Conservation (phyloP, 2,888 invertebrate genomes). For the Ophioninae sp. region DNA sequence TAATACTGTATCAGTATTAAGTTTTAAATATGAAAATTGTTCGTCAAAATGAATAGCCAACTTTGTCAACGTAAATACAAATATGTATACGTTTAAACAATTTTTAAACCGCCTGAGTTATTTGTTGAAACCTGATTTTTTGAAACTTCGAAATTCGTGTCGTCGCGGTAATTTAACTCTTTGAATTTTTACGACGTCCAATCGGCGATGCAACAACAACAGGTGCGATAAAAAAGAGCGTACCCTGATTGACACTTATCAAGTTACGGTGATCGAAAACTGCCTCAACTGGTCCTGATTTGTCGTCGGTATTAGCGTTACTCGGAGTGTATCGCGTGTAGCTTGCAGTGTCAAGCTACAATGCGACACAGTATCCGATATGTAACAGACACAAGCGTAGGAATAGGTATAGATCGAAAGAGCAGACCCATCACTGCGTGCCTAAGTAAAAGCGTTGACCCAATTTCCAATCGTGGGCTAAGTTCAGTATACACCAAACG, state of each 20-base stretch:
- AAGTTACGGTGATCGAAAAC: background rate
- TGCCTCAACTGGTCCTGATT: background rate
- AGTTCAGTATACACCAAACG: slow-evolving; percentile 10
- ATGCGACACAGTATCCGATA: background rate
- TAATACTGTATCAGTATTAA: too few relatives aligned
- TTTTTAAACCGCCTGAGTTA: too few relatives aligned
- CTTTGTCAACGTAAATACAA: too few relatives aligned
- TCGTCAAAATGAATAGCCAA: too few relatives aligned
- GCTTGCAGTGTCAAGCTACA: background rate
- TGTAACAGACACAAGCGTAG: slow-evolving; percentile 15
- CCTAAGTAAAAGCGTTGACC: slow-evolving; percentile 59
- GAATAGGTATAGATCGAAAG: background rate
- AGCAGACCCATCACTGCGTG: slow-evolving; percentile 15
- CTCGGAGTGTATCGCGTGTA: background rate
- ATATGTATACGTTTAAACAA: too few relatives aligned
- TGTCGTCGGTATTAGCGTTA: background rate
- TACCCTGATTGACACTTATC: background rate
- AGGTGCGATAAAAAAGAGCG: background rate
- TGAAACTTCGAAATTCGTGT: too few relatives aligned
- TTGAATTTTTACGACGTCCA: background rate
- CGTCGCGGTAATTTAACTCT: background rate
- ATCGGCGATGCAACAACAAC: background rate
- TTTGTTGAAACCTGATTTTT: too few relatives aligned
- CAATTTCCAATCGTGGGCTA: slow-evolving; percentile 43
- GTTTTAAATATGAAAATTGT: too few relatives aligned